These are phyloP conservation scores for Phoxinus phoxinus DNA, from an alignment of 2,113 vertebrate genomes.

Conservation along the genomic window DNA sequence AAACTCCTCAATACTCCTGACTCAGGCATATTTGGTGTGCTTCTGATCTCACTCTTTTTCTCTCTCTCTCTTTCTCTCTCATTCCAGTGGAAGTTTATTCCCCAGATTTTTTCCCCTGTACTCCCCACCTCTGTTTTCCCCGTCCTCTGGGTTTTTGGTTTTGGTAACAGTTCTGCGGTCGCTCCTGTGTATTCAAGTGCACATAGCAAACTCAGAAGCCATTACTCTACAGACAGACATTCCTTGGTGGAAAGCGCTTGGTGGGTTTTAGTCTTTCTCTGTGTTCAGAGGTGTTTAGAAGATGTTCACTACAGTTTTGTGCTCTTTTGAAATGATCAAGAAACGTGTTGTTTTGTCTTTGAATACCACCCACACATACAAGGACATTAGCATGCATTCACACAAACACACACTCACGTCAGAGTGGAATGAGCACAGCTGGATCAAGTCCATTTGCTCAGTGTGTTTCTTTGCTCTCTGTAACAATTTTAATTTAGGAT, in stretches of 20 bases:
- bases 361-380: constrained; percentile 49
- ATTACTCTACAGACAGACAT: constrained; percentile 32
- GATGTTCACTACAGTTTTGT: background rate
- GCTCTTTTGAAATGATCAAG: constrained; percentile 2
- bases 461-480: constrained; percentile 50
- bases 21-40: constrained; percentile 69
- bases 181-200: constrained; percentile 31
- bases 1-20: constrained; percentile 65
- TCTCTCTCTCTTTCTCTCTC: constrained; percentile 27
- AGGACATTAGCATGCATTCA: constrained; percentile 52
- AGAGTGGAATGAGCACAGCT: constrained; percentile 54
- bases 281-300: constrained; percentile 11
- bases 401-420: constrained; percentile 59
- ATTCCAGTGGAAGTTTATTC: constrained; percentile 48
- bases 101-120: constrained; percentile 3
- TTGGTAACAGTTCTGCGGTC: constrained; percentile 37
- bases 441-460: background rate
- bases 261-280: background rate
- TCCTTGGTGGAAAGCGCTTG: background rate
- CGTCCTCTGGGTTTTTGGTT: constrained; percentile 35
- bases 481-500: constrained; percentile 57
- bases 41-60: constrained; percentile 69
- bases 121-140: constrained; percentile 25
- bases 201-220: constrained; percentile 26
- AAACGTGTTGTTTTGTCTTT: background rate